Base-by-base conservation (phyloP, 2,888 invertebrate species). In the Eulithis testata region DNA sequence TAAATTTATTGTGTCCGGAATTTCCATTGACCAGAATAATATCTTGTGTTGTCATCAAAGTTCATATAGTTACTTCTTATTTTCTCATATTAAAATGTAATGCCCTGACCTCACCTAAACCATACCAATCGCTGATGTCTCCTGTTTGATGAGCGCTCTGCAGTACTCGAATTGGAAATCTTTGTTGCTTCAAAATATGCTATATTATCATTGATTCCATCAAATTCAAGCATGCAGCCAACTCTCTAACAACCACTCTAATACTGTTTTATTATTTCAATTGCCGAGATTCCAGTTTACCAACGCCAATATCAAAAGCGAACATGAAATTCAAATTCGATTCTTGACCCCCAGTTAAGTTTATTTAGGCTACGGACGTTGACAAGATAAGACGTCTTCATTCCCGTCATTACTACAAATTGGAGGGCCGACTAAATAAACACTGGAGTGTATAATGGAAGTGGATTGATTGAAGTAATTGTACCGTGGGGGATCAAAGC, bases 241-340 rank as follows among this genome's bases (percentile, higher is more conserved):
- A 4, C 44, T 5, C 14, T 21, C 27, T n/a, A 47, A 12, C 58
- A 50, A 37, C 36, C 11, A 12, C 27, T 47, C 14, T 45, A 44
- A 49, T 7, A 31, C n/a, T 45, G 12, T 60, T 45, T 21, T 52
- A 40, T n/a, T 53, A 11, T 61, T 40, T 12, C 8, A 56, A 62
- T 51, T 65, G 14, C 47, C 52, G 45, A 59, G 31, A 63, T 66
- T 63, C 55, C 66, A 59, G 56, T 49, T 59, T 60, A 63, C 63
- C 66, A 60, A 63, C 66, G 56, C 53, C 60, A 60, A 66, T 53
- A 60, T 60, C 49, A 56, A 57, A 47, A 43, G 43, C 47, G 36
- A 60, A 63, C 59, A 59, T 63, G 66, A 66, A 60, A 66, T 66
- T 66, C 53, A 53, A 63, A 66, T 66, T 60, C 36, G 60, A 59